phyloP scores from a whole-genome alignment of 1,140 invertebrate species.

The Drosophila parvula region DNA sequence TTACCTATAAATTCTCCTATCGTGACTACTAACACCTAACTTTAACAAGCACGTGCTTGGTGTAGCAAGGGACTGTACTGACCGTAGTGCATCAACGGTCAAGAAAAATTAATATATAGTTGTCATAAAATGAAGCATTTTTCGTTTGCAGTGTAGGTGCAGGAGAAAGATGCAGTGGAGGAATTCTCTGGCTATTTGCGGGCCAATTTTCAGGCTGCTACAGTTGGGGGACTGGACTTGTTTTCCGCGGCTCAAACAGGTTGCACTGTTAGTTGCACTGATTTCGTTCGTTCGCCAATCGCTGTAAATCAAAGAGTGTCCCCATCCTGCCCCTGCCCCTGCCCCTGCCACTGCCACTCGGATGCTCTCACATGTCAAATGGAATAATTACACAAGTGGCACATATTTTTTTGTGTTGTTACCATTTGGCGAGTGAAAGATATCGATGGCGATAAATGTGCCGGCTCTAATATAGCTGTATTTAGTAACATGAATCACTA shows the following conservation, averaged over 20 bases:
- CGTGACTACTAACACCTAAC: too few relatives aligned
- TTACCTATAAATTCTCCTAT: too few relatives aligned
- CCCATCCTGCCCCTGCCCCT: not conserved
- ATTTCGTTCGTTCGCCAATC: conserved; percentile 64
- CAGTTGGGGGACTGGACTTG: conserved; percentile 51
- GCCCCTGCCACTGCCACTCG: too few relatives aligned
- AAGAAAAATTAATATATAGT: too few relatives aligned
- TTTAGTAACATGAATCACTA: conserved; percentile 61
- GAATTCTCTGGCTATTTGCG: conserved; percentile 48
- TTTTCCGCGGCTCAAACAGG: conserved; percentile 65
- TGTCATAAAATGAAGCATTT: not conserved
- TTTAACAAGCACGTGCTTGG: too few relatives aligned
- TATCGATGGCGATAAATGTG: conserved; percentile 44
- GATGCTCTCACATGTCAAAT: conserved; percentile 33
- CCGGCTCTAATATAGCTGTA: conserved; percentile 44
- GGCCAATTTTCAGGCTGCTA: conserved; percentile 65
- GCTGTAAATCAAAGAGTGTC: conserved; percentile 58
- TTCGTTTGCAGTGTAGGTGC: not conserved
- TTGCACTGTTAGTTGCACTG: conserved; percentile 81
- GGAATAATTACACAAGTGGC: conserved; percentile 68
- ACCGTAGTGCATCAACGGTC: too few relatives aligned
- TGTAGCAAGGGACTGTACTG: too few relatives aligned
- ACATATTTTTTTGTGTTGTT: conserved; percentile 28
- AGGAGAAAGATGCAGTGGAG: not conserved
- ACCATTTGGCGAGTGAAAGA: conserved; percentile 45